A percentile compares a stretch with the other conserved stretches of the same genome.
phyloP scores from a whole-genome alignment of 2,797 vertebrate species.

The Percopsis omiscomaycus region DNA sequence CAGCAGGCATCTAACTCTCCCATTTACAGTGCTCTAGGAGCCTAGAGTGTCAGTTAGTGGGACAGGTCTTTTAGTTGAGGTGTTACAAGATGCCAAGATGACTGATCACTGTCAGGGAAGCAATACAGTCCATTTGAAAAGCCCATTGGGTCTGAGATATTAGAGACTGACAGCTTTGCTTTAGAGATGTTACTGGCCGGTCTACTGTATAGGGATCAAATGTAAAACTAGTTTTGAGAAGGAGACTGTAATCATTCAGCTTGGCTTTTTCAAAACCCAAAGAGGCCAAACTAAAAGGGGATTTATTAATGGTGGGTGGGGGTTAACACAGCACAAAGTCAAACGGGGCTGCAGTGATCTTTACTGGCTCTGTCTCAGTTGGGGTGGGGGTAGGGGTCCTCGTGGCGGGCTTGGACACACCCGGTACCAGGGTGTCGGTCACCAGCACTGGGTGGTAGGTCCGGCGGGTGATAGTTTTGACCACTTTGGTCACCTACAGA shows the following conservation, averaged over 20 bases:
- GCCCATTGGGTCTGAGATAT: background rate
- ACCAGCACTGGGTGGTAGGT: slow-evolving; percentile 60
- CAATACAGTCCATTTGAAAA: slow-evolving; percentile 23
- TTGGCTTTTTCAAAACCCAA: slow-evolving; percentile 17
- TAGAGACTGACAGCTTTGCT: too few relatives aligned
- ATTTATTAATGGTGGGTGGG: background rate
- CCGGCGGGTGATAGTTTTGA: slow-evolving; percentile 71
- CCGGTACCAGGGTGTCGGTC: slow-evolving; percentile 41
- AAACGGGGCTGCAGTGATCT: slow-evolving; percentile 23
- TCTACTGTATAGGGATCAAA: slow-evolving; percentile 11
- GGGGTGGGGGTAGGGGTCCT: slow-evolving; percentile 40
- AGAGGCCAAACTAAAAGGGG: slow-evolving; percentile 10
- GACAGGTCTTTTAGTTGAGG: slow-evolving; percentile 32
- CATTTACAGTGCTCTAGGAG: slow-evolving; percentile 55
- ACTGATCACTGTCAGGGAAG: slow-evolving; percentile 4
- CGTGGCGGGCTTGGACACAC: slow-evolving; percentile 54
- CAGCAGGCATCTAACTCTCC: slow-evolving; percentile 49
- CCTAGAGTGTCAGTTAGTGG: slow-evolving; percentile 50
- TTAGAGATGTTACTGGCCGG: background rate
- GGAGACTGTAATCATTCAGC: too few relatives aligned
- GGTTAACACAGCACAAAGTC: slow-evolving; percentile 30
- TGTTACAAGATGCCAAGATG: slow-evolving; percentile 26
- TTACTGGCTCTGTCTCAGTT: slow-evolving; percentile 62
- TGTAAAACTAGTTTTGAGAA: too few relatives aligned
- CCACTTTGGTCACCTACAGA: slow-evolving; percentile 68